Percentiles rank a stretch among this genome's conserved stretches.
phyloP scores from a whole-genome alignment of 2,888 invertebrate species.

The Epiblema foenella region DNA sequence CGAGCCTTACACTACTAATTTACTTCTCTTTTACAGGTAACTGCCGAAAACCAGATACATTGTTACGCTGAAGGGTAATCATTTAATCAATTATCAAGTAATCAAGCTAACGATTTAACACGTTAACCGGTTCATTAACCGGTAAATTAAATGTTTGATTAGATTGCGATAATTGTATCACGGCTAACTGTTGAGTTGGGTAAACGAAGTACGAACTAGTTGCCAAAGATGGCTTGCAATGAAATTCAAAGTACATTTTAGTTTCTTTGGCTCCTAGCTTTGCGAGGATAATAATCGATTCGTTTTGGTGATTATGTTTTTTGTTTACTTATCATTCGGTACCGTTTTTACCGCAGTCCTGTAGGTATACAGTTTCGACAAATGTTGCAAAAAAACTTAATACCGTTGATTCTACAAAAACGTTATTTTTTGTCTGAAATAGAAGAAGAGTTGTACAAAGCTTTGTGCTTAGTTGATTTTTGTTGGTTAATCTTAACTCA shows the following conservation, averaged over 20 bases:
- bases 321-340: slow-evolving; percentile 4
- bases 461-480: slow-evolving; percentile 21
- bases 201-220: slow-evolving; percentile 11
- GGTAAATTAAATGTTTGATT: slow-evolving; percentile 18
- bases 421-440: neutral
- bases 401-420: slow-evolving; percentile 7
- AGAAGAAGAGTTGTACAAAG: slow-evolving; percentile 10
- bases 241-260: slow-evolving; percentile 17
- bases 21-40: slow-evolving; percentile 37
- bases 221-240: slow-evolving; percentile 34
- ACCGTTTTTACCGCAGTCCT: neutral
- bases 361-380: neutral
- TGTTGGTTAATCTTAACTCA: neutral
- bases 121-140: slow-evolving; percentile 9
- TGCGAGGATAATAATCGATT: slow-evolving; percentile 26
- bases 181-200: slow-evolving; percentile 16
- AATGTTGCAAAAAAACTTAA: slow-evolving; percentile 5
- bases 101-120: slow-evolving; percentile 11
- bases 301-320: slow-evolving; percentile 16
- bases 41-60: slow-evolving; percentile 9
- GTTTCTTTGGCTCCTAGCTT: slow-evolving; percentile 2
- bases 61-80: slow-evolving; percentile 8
- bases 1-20: slow-evolving; percentile 3
- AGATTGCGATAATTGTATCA: slow-evolving; percentile 14
- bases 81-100: slow-evolving; percentile 7